Percentiles rank a stretch among this genome's conserved stretches.
These are phyloP conservation scores for Anticlea derivata DNA, from an alignment of 2,888 invertebrate species.

Conservation along the genomic window DNA sequence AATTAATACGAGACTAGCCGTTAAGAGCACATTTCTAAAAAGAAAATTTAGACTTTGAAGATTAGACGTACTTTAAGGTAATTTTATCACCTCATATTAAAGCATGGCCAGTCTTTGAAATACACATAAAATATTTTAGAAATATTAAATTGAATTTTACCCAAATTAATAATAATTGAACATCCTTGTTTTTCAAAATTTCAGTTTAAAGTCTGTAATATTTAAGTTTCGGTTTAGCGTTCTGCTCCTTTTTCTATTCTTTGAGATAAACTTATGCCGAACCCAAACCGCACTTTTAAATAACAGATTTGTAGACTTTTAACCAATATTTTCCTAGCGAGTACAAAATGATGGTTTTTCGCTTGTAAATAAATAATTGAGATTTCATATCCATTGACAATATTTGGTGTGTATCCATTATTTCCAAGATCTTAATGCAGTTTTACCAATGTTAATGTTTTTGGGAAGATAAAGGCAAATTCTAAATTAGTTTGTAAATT, in stretches of 20 bases:
- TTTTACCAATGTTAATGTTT: slow-evolving; percentile 55
- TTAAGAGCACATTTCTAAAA: slow-evolving; percentile 18
- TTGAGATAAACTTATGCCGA: too few relatives aligned
- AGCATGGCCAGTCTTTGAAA: slow-evolving; percentile 1
- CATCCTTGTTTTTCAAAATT: neutral
- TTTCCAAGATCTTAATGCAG: slow-evolving; percentile 27
- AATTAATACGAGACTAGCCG: slow-evolving; percentile 22
- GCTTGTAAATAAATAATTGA: neutral
- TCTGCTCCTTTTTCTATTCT: too few relatives aligned
- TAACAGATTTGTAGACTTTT: too few relatives aligned
- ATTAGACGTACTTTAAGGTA: slow-evolving; percentile 1
- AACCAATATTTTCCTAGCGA: neutral
- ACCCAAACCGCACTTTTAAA: too few relatives aligned
- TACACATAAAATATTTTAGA: neutral
- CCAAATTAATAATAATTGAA: too few relatives aligned
- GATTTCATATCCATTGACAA: slow-evolving; percentile 53
- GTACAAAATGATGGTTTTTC: too few relatives aligned
- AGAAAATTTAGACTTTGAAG: slow-evolving; percentile 11
- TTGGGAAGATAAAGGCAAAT: slow-evolving; percentile 14
- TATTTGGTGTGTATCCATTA: slow-evolving; percentile 38
- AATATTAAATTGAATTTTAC: neutral
- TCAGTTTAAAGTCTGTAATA: neutral
- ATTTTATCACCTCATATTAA: neutral
- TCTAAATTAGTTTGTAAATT: neutral
- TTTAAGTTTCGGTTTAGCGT: too few relatives aligned